These are phyloP conservation scores for Calidris pygmaea DNA, from an alignment of 2,113 vertebrate genomes.

Conservation along the genomic window DNA sequence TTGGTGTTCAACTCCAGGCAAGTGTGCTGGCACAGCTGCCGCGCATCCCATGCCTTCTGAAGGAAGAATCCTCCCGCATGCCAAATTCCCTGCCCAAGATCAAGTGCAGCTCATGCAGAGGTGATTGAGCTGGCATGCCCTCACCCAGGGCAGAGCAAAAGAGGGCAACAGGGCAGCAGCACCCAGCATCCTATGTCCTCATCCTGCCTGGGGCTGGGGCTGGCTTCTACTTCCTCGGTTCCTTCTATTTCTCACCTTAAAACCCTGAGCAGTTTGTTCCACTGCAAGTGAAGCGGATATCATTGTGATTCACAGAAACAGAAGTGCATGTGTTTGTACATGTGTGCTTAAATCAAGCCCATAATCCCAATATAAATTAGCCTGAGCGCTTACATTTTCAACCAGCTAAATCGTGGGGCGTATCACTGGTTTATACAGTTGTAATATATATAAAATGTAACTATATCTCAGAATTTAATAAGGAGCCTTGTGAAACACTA, in stretches of 20 bases:
- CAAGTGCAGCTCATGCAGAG: accelerated
- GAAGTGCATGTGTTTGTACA: neutral
- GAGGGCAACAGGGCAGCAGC: neutral
- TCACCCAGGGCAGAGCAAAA: neutral
- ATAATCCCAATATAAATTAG: slow-evolving; percentile 9
- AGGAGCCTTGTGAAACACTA: neutral
- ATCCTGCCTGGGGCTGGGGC: neutral
- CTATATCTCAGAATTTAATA: neutral
- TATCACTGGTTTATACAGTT: neutral
- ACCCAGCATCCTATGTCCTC: accelerated
- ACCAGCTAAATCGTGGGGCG: neutral
- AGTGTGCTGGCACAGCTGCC: neutral
- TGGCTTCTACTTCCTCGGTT: neutral
- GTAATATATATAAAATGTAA: neutral
- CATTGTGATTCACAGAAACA: neutral
- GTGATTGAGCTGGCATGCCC: accelerated
- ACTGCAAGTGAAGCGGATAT: neutral
- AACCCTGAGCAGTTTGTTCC: neutral
- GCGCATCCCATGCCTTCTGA: neutral
- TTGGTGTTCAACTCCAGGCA: neutral
- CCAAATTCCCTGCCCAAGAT: accelerated
- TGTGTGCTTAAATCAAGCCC: neutral
- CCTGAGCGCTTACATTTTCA: neutral
- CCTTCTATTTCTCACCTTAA: neutral
- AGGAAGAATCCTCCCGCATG: accelerated